Evolutionary conservation across 2,888 invertebrate species (phyloP).

Genomic region (Microchrysa polita): DNA sequence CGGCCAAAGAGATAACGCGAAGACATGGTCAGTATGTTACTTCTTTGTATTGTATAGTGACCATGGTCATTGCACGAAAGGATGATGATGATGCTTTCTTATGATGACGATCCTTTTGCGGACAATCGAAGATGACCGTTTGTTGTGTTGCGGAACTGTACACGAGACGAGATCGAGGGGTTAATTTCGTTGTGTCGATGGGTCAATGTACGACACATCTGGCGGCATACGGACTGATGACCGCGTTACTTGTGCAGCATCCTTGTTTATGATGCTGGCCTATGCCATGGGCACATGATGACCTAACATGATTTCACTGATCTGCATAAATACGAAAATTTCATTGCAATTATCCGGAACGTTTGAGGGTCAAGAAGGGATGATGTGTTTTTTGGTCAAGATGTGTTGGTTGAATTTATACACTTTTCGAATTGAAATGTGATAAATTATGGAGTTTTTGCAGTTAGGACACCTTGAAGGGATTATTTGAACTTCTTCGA

Average conservation of each 20-base stretch:
- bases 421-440: too few species aligned
- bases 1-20: too few species aligned
- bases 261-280: conserved; percentile 11
- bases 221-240: conserved; percentile 8
- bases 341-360: conserved; percentile 34
- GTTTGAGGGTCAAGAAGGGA: conserved; percentile 24
- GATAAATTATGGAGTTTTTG: background rate
- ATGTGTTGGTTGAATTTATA: background rate
- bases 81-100: conserved; percentile 13
- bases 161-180: conserved; percentile 40
- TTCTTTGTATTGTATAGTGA: background rate
- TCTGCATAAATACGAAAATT: conserved; percentile 39
- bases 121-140: conserved; percentile 38
- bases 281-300: conserved; percentile 6
- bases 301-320: conserved; percentile 32
- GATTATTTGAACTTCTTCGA: background rate
- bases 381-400: conserved; percentile 5
- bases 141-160: background rate
- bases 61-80: background rate
- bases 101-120: conserved; percentile 25
- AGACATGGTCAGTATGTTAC: background rate
- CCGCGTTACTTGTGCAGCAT: conserved; percentile 4
- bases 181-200: conserved; percentile 36
- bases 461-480: background rate
- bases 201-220: conserved; percentile 41